Base-by-base conservation (phyloP, 2,888 invertebrate species). In the Asteroscopus sphinx region DNA sequence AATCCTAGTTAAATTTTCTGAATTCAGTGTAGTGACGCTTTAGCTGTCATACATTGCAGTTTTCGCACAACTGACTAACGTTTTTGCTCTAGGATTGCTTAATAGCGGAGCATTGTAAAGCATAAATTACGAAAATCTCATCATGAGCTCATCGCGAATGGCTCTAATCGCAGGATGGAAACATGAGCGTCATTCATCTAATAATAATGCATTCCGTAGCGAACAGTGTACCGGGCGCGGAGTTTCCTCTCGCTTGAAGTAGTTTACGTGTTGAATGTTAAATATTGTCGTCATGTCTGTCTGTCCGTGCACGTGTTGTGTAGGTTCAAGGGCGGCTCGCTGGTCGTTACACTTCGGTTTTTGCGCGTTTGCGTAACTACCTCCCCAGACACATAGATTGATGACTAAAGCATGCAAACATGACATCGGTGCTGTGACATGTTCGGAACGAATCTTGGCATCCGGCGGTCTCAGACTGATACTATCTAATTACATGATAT, bases 331-430 rank as follows among this genome's bases (percentile, higher is more conserved):
- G 90, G 88, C 86, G 77, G 46, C 48, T 62, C 60, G 68, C 58
- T 84, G 90, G 89, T 81, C 88, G 83, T 86, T 88, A 83, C 80
- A 83, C 90, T 79, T 71, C 53, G 73, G 68, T 85, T 89, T 90
- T 88, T 89, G 87, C 85, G 79, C 76, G 73, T 74, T 76, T 81
- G 78, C 80, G 81, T 76, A 79, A 78, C 78, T 67, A 77, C 60
- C 72, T 63, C 59, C 70, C 75, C 76, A 82, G 81, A 79, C 82
- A 68, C 77, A 76, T 78, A 80, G 83, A 85, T 83, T 74, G 79
- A 81, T 81, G 73, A 75, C 69, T 73, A 64, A 56, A 72, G 65
- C 70, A 68, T 71, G 65, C 69, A 56, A 61, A 60, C 74, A 74
- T 80, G 75, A 73, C 73, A 67, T 41, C 41, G 46, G 51, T 36